These are phyloP conservation scores for Drosophila ficusphila DNA, from an alignment of 1,140 invertebrate genomes.

Conservation along the genomic window DNA sequence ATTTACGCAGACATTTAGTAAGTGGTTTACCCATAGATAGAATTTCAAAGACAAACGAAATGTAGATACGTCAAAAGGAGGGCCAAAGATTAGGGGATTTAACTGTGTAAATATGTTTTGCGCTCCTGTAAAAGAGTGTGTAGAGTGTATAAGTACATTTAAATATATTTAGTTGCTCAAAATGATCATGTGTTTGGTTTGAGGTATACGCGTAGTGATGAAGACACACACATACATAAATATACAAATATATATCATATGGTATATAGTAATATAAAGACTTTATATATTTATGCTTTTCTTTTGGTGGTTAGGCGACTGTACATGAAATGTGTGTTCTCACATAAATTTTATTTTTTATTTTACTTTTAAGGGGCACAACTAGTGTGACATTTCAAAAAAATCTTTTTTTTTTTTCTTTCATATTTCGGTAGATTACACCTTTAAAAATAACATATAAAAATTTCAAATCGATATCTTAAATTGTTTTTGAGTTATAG, in stretches of 20 bases:
- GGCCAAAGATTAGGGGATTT: constrained; percentile 28
- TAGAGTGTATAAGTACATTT: constrained; percentile 81
- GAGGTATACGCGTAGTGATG: constrained; percentile 84
- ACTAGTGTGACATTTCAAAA: too few species aligned
- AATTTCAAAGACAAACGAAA: constrained; percentile 59
- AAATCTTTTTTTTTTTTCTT: too few species aligned
- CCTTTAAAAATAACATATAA: too few species aligned
- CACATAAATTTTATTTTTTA: constrained; percentile 36
- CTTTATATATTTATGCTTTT: constrained; percentile 36
- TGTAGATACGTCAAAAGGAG: constrained; percentile 47
- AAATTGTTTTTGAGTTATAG: too few species aligned
- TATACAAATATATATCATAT: constrained; percentile 64
- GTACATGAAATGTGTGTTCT: constrained; percentile 47
- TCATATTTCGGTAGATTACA: too few species aligned
- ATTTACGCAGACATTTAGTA: constrained; percentile 75
- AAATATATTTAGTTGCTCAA: constrained; percentile 74
- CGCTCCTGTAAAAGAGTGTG: constrained; percentile 55
- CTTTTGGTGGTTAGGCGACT: constrained; percentile 39
- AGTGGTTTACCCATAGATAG: constrained; percentile 56
- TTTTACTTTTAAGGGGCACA: constrained; percentile 28
- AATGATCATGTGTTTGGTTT: constrained; percentile 80
- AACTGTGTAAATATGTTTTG: constrained; percentile 67
- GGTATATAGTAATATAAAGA: constrained; percentile 54
- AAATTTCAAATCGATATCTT: too few species aligned
- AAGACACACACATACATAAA: constrained; percentile 84